Base-by-base conservation (phyloP, 2,797 vertebrate genomes). In the Mareca strepera region DNA sequence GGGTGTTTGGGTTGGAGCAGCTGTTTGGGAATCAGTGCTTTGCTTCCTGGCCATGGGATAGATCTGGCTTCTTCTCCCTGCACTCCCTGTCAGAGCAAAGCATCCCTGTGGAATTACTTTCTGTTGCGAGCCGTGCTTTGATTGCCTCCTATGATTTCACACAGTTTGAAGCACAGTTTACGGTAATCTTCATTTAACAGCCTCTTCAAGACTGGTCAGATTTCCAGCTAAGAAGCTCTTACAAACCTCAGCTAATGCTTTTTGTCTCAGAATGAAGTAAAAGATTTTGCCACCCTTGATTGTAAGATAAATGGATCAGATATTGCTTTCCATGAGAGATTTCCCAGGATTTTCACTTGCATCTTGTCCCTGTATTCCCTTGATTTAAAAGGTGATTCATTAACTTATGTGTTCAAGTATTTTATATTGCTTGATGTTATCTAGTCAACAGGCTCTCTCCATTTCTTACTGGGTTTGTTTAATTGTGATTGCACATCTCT, bases 201-300 rank as follows among this genome's bases (percentile, higher is more conserved):
- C 92, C 90, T 94, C 93, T 87, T 90, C 86, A 90, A 58, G 78
- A 7, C 75, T 56, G 88, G 52, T 80, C 90, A 91, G 81, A 70
- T 91, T 95, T 94, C 91, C 92, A 90, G 91, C 90, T 84, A 87
- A 83, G 96, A 80, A 85, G 77, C 67, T 81, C 70, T 94, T 26
- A 62, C 13, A 93, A 90, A 77, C 82, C 77, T 84, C 86, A 41
- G 59, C 43, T 68, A 58, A 82, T 55, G 88, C 52, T 87, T 93
- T 94, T 86, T 92, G 58, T 92, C 69, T 93, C 63, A 5, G 35
- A 79, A 58, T 1, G 3, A 67, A 82, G 28, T 43, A 35, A 53
- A 94, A 89, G 60, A 44, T 83, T 91, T 87, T 82, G 33, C 74
- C 43, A 44, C 44, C 48, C 41, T 86, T 74, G 81, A 68, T 58